phyloP scores from a whole-genome alignment of 1,140 invertebrate species.

The Drosophila gunungcola region DNA sequence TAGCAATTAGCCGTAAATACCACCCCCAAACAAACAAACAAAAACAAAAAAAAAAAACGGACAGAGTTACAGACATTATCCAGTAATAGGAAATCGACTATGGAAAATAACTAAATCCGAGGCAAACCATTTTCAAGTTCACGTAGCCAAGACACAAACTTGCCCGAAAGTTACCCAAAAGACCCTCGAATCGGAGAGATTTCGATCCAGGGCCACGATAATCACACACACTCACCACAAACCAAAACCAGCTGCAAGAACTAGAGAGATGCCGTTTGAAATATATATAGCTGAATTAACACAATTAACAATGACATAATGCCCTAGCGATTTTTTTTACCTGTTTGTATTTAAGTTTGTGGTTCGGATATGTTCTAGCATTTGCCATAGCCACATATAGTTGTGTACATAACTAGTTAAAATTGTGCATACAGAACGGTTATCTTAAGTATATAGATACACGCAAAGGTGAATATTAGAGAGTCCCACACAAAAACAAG shows the following conservation, averaged over 20 bases:
- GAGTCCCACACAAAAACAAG: conserved; percentile 6
- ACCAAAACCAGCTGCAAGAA: conserved; percentile 53
- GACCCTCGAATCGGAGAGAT: conserved; percentile 20
- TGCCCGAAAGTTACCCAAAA: conserved; percentile 34
- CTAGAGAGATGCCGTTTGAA: conserved; percentile 50
- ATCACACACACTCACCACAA: conserved; percentile 47
- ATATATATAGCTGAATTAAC: conserved; percentile 68
- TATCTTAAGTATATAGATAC: conserved; percentile 68
- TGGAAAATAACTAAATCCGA: conserved; percentile 25
- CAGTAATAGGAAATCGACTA: conserved; percentile 44
- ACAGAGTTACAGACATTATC: conserved; percentile 44
- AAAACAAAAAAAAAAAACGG: conserved; percentile 11
- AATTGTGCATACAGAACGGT: conserved; percentile 65
- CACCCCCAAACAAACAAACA: conserved; percentile 20
- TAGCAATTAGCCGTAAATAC: conserved; percentile 40
- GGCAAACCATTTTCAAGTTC: conserved; percentile 75
- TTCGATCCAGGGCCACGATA: conserved; percentile 63
- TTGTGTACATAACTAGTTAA: conserved; percentile 83
- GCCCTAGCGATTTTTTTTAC: conserved; percentile 52
- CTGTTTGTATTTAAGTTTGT: conserved; percentile 49
- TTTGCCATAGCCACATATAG: conserved; percentile 77
- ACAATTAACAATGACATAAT: conserved; percentile 44
- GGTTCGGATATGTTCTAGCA: conserved; percentile 63
- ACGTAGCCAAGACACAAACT: conserved; percentile 49
- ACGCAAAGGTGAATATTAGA: conserved; percentile 70